phyloP scores from a whole-genome alignment of 1,140 invertebrate species.

The Anthonomus grandis region DNA sequence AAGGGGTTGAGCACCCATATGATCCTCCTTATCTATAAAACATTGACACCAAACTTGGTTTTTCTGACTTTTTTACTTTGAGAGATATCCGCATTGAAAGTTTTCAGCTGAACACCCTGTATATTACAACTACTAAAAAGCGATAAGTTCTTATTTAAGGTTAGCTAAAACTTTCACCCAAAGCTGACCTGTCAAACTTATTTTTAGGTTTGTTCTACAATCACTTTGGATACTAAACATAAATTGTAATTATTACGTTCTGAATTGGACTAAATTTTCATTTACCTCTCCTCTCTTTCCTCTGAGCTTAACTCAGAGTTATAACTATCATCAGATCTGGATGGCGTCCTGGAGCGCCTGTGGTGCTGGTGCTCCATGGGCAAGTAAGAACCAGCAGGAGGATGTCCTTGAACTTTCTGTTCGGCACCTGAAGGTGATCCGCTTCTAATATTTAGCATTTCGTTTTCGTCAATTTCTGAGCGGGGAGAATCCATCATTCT shows the following conservation, averaged over 20 bases:
- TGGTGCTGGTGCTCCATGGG: conserved; percentile 2
- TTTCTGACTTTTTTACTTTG: no score
- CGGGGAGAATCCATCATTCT: conserved; percentile 37
- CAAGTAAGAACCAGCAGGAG: not conserved
- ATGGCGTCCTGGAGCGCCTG: conserved; percentile 10
- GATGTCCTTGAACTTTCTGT: not conserved
- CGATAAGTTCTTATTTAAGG: not conserved
- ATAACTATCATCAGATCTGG: conserved; percentile 36
- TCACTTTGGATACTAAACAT: not conserved
- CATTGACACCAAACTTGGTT: no score
- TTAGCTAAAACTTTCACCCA: not conserved
- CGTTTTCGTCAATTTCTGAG: conserved; percentile 67
- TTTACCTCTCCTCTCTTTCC: conserved; percentile 20
- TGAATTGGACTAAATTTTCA: not conserved
- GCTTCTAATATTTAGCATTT: conserved; percentile 74
- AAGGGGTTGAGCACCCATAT: no score
- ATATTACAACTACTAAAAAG: no score
- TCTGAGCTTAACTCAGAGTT: conserved; percentile 39
- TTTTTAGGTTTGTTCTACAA: not conserved
- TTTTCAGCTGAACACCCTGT: no score
- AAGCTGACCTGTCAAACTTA: not conserved
- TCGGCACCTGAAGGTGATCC: conserved; percentile 56
- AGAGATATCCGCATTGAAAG: no score
- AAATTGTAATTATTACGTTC: not conserved
- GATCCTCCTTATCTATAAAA: no score